Evolutionary conservation across 2,797 vertebrate genomes (phyloP), one percentile per base, ranked within the genome.

Genomic region (Ispidina picta): DNA sequence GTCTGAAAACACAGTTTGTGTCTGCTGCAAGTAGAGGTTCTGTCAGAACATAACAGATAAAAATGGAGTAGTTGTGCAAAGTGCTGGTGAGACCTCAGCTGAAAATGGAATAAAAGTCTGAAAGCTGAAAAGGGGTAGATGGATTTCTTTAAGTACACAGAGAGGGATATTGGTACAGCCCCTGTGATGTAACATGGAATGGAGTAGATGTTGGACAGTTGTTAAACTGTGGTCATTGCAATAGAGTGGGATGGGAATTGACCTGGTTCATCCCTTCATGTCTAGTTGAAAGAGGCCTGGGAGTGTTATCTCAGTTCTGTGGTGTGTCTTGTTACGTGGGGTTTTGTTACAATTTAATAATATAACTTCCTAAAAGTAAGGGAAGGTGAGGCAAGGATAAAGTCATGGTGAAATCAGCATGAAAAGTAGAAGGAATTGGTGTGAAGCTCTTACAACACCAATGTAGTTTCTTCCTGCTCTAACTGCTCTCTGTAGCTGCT

Each of bases 401-500:
- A 72, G 21, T 2, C 31, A 9, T 22, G 56, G 72, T 72, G 79
- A 83, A 91, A 86, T 17, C 3, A 1, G n/a, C 2, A 4, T 49
- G 73, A 41, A 83, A 83, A 52, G 0, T 23, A 60, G 65, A 70
- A 83, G 84, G 62, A 78, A 86, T 58, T 4, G 71, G 59, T 62
- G 59, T 59, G 84, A 56, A 82, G 60, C 64, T 90, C 46, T 58
- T 65, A 54, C 31, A 56, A 14, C 59, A 90, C 54, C 55, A 19
- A 5, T 71, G 70, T 15, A 26, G 51, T 41, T 72, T 51, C 71
- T 88, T 78, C 92, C 90, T 83, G 86, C 51, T 86, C 46, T 58
- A 54, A 77, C n/a, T 83, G 76, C 84, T 65, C 59, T 82, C 71
- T 66, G 12, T 43, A 39, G 81, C 29, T 70, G 78, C 86, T 89